Evolutionary conservation across 2,113 vertebrate species (phyloP), one percentile per base, ranked within the genome.

Genomic region (Emberiza fucata): DNA sequence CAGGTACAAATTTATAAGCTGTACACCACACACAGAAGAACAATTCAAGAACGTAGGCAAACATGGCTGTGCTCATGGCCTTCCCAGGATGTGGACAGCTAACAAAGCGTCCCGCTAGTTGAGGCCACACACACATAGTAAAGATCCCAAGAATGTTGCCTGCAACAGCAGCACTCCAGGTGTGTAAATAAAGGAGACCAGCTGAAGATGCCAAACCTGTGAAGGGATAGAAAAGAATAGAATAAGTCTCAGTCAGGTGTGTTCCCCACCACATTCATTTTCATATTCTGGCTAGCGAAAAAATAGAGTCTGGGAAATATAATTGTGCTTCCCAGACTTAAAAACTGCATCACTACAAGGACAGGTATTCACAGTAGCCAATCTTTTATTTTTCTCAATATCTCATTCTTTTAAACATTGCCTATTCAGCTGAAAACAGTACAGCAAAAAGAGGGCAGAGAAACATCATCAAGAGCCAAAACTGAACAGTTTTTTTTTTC

Each of bases 1-100:
- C 98, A 13, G 98, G 98, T 42, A 98, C 98, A 94, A 98, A 98
- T 82, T 98, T 98, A 69, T 98, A 98, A 91, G 97, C 98, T 51
- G 98, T 98, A 86, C 97, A 98, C 97, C 98, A 98, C 0, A 97
- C 98, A 84, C 97, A 98, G 91, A 98, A 98, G 94, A 98, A 96
- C 18, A 94, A 59, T 39, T 97, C 97, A 65, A 98, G 86, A 69
- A 97, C 27, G 22, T 96, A 98, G 63, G 95, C 82, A 42, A 90
- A 5, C 98, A 97, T 98, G 70, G 96, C 98, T 37, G 86, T 60
- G 63, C 66, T 95, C 97, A 98, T 98, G 94, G 92, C 72, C 93
- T 86, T 97, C 72, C 97, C 98, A 70, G 98, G 97, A 60, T 85
- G 76, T 12, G 64, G 59, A 47, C 93, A 97, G 85, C 86, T 96